Base-by-base conservation (phyloP, 2,888 invertebrate species). In the Pocota personata region DNA sequence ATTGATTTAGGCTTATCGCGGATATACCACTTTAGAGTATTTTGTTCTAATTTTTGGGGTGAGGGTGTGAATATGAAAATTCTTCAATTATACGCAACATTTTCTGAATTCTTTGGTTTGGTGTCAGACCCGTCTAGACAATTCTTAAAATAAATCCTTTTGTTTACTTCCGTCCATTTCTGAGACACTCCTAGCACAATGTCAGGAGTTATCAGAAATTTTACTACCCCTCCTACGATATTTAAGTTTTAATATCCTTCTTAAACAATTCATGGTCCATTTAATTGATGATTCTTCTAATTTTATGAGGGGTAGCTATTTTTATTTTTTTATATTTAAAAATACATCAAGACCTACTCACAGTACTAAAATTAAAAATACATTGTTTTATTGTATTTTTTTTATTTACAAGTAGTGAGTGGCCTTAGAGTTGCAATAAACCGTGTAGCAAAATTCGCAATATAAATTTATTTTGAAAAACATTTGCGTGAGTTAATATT, bases 241-340 rank as follows among this genome's bases (percentile, higher is more conserved):
- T 73, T 40, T 62, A 30, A 43, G 32, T 35, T 64, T 73, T 73
- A 60, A 50, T 60, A 37, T 60, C 58, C 72, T 72, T 72, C 43
- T 24, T 27, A 27, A 6, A 6, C 40, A 57, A 52, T 43, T 55
- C 43, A 55, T 27, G 52, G 30, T n/a, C 21, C 27, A 64, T 73
- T 64, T 62, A 64, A 55, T 73, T 73, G 40, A 73, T 62, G 62
- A 50, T 19, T 73, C 14, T 14, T 64, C 52, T 64, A 64, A 64
- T 73, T 73, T 73, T 52, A 64, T 64, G 32, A n/a, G 5, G 1
- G 7, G 50, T n/a, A 10, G 10, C 48, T 73, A 62, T 62, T 52
- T 62, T 40, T 30, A 14, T 19, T 1, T n/a, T 19, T 32, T 27
- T 46, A 10, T 7, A 32, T 35, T 35, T 6, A 50, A 24, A 50